Evolutionary conservation across 2,888 invertebrate genomes (phyloP), one percentile per base, ranked within the genome.

Genomic region (Nowickia ferox): DNA sequence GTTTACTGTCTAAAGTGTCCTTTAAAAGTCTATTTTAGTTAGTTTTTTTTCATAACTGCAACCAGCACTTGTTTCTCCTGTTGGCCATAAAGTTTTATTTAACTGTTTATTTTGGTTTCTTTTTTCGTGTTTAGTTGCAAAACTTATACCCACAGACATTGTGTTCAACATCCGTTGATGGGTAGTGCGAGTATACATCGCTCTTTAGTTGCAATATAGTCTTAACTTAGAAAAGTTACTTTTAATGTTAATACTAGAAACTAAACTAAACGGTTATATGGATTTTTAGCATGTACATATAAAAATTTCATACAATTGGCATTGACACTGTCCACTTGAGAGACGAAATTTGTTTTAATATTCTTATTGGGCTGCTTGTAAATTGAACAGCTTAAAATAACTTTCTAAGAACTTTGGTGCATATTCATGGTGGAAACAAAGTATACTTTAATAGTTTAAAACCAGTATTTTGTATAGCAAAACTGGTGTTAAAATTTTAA

Each of bases 1-100:
- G 59, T 81, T n/a, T 81, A 15, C 51, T 78, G 65, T 79, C 71
- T 83, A 61, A 86, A 83, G 72, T 74, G 79, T 66, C 75, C 72
- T 83, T 86, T 71, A 53, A 82, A 83, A 76, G 51, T 75, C 76
- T 65, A 30, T 65, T 82, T 59, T 55, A 57, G 65, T 53, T 63
- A 8, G 40, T 17, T 13, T 42, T 11, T 42, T 46, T 30, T 15
- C 13, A 11, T n/a, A 44, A 22, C 19, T 44, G 51, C 63, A 48
- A 42, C 63, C 42, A 51, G 66, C 81, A 81, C 80, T 81, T 81
- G 74, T 68, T 75, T 74, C 53, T 75, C 2, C 68, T 22, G 53
- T 69, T 82, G 75, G 69, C 75, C 48, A 53, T 55, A 76, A 75
- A 69, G 53, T 63, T 55, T 63, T 81, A 22, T 81, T 57, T 40